phyloP scores from a whole-genome alignment of 2,888 invertebrate species.

The Chaitophorus viminalis region DNA sequence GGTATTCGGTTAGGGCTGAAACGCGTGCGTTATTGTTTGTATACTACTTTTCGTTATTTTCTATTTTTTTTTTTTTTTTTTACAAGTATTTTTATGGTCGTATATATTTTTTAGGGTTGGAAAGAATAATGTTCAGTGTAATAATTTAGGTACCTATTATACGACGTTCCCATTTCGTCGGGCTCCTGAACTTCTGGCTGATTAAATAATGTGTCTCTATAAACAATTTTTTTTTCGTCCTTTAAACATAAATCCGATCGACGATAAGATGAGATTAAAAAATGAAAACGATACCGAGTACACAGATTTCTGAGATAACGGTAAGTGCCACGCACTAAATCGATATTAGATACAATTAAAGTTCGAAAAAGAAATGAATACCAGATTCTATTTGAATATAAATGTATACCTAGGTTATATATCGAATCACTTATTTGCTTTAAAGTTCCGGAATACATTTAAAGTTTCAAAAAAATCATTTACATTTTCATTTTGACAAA shows the following conservation, averaged over 20 bases:
- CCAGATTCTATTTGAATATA: background rate
- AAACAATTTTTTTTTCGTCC: background rate
- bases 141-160: slow-evolving; percentile 36
- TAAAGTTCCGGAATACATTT: background rate
- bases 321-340: background rate
- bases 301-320: background rate
- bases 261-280: background rate
- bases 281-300: background rate
- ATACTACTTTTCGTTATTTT: background rate
- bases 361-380: background rate
- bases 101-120: slow-evolving; percentile 18
- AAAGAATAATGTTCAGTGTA: background rate
- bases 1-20: too few species aligned
- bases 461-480: background rate
- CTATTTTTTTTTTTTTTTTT: slow-evolving; percentile 9
- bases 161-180: too few species aligned
- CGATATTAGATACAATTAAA: background rate
- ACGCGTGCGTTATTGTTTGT: slow-evolving; percentile 45
- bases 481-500: background rate
- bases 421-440: background rate
- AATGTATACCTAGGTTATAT: background rate
- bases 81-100: slow-evolving; percentile 32
- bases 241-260: too few species aligned
- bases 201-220: too few species aligned
- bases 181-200: too few species aligned